Evolutionary conservation across 2,797 vertebrate species (phyloP).

Genomic region (Coreius guichenoti): DNA sequence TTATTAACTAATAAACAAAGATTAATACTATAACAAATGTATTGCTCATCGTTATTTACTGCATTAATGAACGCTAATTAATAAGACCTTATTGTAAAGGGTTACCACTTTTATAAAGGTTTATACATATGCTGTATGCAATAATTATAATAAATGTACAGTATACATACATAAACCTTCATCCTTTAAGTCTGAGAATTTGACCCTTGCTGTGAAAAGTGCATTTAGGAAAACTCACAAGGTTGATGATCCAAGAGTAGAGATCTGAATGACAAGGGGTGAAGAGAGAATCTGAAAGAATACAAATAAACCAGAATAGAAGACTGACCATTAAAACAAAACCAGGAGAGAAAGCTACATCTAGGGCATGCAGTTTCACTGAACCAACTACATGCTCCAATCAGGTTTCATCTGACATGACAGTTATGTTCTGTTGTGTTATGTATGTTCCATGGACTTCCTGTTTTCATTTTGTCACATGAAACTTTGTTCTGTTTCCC

Average conservation of each 20-base stretch:
- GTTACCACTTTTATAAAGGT: neutral
- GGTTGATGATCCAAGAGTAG: neutral
- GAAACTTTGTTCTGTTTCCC: too few species aligned
- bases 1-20: too few species aligned
- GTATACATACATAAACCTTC: neutral
- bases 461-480: too few species aligned
- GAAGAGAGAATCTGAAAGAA: neutral
- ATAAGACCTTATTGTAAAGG: too few species aligned
- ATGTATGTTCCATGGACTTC: too few species aligned
- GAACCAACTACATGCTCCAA: neutral
- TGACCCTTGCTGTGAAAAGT: too few species aligned
- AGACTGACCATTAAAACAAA: neutral
- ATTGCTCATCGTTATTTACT: too few species aligned
- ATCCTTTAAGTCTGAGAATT: neutral
- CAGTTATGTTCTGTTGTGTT: too few species aligned
- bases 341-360: neutral
- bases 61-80: neutral
- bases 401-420: neutral
- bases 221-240: neutral
- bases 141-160: neutral
- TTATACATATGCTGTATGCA: neutral
- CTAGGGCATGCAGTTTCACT: too few species aligned
- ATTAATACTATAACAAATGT: too few species aligned
- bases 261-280: neutral
- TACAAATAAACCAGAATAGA: neutral